These are phyloP conservation scores for Helicoverpa armigera DNA, from an alignment of 1,140 invertebrate species.

Conservation along the genomic window DNA sequence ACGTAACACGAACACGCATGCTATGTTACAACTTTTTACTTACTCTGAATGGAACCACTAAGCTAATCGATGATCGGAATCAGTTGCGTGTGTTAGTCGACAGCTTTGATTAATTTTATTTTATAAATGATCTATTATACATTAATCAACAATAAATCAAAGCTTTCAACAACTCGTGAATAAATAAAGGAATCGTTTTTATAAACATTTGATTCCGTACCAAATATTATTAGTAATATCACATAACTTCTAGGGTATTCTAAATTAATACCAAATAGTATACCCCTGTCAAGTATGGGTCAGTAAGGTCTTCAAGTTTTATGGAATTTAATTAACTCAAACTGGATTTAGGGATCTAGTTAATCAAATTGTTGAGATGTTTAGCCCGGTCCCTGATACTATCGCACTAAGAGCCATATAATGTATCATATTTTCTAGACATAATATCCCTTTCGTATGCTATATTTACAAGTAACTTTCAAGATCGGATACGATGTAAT, in stretches of 20 bases:
- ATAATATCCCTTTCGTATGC: not conserved
- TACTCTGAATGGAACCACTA: not conserved
- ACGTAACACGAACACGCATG: slow-evolving; percentile 15
- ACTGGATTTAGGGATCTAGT: not conserved
- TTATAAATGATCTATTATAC: not conserved
- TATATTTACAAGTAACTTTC: too few relatives aligned
- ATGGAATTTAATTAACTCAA: not conserved
- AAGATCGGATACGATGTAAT: not conserved
- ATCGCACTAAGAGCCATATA: too few relatives aligned
- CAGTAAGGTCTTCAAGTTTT: not conserved
- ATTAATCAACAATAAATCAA: not conserved
- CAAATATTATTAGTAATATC: too few relatives aligned
- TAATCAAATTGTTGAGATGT: not conserved
- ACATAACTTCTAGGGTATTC: too few relatives aligned
- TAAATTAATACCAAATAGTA: too few relatives aligned
- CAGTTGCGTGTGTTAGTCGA: not conserved
- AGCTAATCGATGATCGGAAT: not conserved
- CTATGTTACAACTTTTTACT: slow-evolving; percentile 16
- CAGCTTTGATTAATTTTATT: not conserved
- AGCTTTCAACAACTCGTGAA: too few relatives aligned
- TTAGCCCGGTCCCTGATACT: not conserved
- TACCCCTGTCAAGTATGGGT: not conserved
- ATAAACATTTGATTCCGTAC: too few relatives aligned
- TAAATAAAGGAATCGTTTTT: too few relatives aligned
- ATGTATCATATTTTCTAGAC: not conserved